These are phyloP conservation scores for Leuciscus idus DNA, from an alignment of 2,113 vertebrate species.

Conservation along the genomic window DNA sequence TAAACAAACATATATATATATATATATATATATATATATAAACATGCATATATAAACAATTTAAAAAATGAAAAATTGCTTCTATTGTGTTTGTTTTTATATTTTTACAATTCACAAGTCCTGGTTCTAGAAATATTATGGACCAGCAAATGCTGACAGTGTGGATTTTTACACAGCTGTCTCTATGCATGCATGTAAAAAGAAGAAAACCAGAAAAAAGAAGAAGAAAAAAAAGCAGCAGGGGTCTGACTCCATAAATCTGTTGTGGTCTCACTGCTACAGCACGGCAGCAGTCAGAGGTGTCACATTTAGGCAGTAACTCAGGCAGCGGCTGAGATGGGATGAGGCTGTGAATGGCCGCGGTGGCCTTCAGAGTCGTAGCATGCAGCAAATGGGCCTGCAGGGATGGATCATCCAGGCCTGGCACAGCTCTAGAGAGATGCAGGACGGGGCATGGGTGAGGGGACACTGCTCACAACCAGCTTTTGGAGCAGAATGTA, in stretches of 20 bases:
- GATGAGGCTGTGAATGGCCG: slow-evolving; percentile 69
- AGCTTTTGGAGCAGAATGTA: slow-evolving; percentile 13
- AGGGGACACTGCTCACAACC: slow-evolving; percentile 13
- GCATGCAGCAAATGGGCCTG: slow-evolving; percentile 54
- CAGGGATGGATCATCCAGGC: slow-evolving; percentile 63
- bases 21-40: too few relatives aligned
- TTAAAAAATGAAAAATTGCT: background rate
- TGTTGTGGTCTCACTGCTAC: slow-evolving; percentile 66
- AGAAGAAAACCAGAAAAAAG: slow-evolving; percentile 54
- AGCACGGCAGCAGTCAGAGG: slow-evolving; percentile 63
- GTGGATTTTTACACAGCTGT: slow-evolving; percentile 42
- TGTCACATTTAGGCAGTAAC: slow-evolving; percentile 64
- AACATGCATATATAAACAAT: too few relatives aligned
- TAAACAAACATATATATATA: too few relatives aligned
- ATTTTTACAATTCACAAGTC: background rate
- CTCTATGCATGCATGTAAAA: slow-evolving; percentile 36
- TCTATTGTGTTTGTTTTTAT: background rate
- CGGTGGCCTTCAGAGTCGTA: slow-evolving; percentile 70
- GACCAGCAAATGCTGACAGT: slow-evolving; percentile 1
- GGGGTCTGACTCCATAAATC: slow-evolving; percentile 68
- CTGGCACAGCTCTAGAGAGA: slow-evolving; percentile 1
- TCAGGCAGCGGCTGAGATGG: slow-evolving; percentile 71
- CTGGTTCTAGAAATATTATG: background rate
- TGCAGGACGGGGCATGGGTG: background rate
- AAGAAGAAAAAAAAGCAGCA: slow-evolving; percentile 54